Conservation (phyloP, 2,113 vertebrate species). For the Tenrec ecaudatus region DNA sequence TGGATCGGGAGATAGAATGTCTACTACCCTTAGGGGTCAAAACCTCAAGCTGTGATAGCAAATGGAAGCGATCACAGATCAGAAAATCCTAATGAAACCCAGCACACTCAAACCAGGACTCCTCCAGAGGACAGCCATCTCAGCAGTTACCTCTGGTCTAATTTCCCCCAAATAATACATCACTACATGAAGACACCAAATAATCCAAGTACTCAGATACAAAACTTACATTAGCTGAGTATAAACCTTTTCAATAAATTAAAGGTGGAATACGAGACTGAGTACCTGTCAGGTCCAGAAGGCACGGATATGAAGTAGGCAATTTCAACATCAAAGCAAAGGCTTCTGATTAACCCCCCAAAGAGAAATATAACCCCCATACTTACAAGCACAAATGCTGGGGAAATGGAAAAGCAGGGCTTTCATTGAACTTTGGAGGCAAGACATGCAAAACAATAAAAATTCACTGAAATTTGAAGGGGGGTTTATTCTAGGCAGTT, state of each 20-base stretch:
- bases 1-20: background rate
- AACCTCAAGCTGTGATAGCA: background rate
- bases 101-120: background rate
- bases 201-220: background rate
- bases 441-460: background rate
- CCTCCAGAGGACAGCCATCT: background rate
- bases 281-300: no score
- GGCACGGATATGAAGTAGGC: background rate
- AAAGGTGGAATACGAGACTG: no score
- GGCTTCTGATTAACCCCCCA: no score
- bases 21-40: background rate
- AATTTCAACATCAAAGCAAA: background rate
- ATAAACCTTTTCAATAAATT: no score
- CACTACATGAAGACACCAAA: background rate
- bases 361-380: no score
- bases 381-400: background rate
- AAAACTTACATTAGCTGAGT: background rate
- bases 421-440: background rate
- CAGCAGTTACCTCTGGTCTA: background rate
- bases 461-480: background rate
- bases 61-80: background rate
- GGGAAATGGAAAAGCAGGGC: background rate
- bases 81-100: background rate
- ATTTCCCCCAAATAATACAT: background rate
- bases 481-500: background rate